Conservation (phyloP, 2,113 vertebrate genomes). For the Fukomys damarensis region DNA sequence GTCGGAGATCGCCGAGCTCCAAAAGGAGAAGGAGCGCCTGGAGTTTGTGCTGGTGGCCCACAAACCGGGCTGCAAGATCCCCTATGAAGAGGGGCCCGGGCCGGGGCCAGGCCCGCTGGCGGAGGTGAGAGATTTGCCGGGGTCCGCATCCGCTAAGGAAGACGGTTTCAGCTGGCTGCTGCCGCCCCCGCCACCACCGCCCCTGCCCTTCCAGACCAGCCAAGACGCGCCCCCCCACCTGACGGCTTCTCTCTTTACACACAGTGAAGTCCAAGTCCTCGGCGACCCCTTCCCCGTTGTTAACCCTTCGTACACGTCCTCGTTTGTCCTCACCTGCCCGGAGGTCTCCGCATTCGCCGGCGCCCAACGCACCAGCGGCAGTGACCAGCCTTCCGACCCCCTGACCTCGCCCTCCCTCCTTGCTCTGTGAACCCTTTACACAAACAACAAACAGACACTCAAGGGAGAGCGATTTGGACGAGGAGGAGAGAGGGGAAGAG, state of each 20-base stretch:
- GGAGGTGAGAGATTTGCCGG: constrained; percentile 84
- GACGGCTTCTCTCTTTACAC: constrained; percentile 96
- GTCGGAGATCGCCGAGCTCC: constrained; percentile 96
- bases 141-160: constrained; percentile 90
- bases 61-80: constrained; percentile 95
- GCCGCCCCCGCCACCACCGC: constrained; percentile 85
- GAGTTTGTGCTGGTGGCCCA: constrained; percentile 97
- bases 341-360: constrained; percentile 95
- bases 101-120: constrained; percentile 76
- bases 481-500: constrained; percentile 60
- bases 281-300: constrained; percentile 91
- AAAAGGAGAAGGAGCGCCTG: constrained; percentile 97
- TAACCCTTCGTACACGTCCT: constrained; percentile 97
- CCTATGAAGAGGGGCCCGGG: constrained; percentile 90
- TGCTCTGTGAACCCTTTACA: constrained; percentile 91
- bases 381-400: constrained; percentile 96
- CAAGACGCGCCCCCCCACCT: constrained; percentile 91
- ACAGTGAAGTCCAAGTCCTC: constrained; percentile 90
- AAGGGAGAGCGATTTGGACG: constrained; percentile 43
- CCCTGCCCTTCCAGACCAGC: constrained; percentile 88
- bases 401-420: constrained; percentile 97
- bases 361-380: constrained; percentile 96
- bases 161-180: constrained; percentile 90
- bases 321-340: constrained; percentile 99
- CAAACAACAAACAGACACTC: constrained; percentile 62